A percentile compares a stretch with the other conserved stretches of the same genome.
These are phyloP conservation scores for Drosophila acutilabella DNA, from an alignment of 2,888 invertebrate species.

Conservation along the genomic window DNA sequence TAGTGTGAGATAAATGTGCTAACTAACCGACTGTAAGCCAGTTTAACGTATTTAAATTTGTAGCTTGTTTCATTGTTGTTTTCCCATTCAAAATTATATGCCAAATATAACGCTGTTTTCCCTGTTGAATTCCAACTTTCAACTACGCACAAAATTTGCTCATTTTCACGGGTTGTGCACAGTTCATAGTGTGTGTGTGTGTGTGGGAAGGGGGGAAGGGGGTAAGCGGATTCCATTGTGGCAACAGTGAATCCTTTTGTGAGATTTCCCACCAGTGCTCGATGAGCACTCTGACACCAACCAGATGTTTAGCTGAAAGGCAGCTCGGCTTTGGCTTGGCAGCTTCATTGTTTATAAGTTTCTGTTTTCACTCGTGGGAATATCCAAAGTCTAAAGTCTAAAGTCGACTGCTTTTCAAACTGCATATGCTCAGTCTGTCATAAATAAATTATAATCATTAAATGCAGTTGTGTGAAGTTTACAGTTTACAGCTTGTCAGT, in stretches of 20 bases:
- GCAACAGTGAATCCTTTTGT: conserved; percentile 42
- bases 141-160: conserved; percentile 37
- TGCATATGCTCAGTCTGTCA: conserved; percentile 42
- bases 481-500: conserved; percentile 24
- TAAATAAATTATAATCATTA: conserved; percentile 46
- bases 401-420: conserved; percentile 47
- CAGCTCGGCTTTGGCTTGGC: conserved; percentile 5
- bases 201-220: too few species aligned
- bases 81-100: too few species aligned
- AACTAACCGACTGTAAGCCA: too few species aligned
- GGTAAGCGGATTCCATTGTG: conserved; percentile 28
- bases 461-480: conserved; percentile 24
- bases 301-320: conserved; percentile 30
- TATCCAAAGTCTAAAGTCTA: conserved; percentile 8
- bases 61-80: too few species aligned
- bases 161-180: conserved; percentile 38
- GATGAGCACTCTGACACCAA: conserved; percentile 41
- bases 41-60: too few species aligned
- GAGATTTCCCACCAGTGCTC: conserved; percentile 47
- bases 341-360: conserved; percentile 49
- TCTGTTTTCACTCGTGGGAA: conserved; percentile 7
- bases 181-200: conserved; percentile 12
- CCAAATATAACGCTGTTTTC: background rate
- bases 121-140: conserved; percentile 17
- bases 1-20: too few species aligned